These are phyloP conservation scores for Apamea anceps DNA, from an alignment of 2,888 invertebrate genomes.

Conservation along the genomic window DNA sequence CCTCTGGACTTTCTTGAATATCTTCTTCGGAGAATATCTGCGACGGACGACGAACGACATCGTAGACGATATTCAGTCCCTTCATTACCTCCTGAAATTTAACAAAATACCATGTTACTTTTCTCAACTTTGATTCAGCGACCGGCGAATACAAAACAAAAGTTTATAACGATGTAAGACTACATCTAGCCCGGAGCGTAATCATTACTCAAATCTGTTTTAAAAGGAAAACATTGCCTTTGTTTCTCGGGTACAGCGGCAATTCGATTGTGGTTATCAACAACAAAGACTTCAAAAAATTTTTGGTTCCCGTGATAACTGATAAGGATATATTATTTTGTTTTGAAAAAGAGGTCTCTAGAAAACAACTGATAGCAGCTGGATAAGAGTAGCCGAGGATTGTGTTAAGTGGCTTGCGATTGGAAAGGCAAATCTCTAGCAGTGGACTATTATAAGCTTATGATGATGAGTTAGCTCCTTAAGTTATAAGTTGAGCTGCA, in stretches of 20 bases:
- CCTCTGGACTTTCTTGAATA: conserved; percentile 70
- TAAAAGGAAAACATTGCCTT: conserved; percentile 74
- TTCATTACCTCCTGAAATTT: conserved; percentile 94
- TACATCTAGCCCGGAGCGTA: conserved; percentile 72
- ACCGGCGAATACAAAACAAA: conserved; percentile 59
- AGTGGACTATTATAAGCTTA: neutral
- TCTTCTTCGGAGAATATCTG: conserved; percentile 91
- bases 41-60: conserved; percentile 94
- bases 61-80: conserved; percentile 95
- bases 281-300: conserved; percentile 58
- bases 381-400: neutral
- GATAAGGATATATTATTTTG: neutral
- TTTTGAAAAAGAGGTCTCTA: neutral
- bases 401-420: neutral
- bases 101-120: conserved; percentile 40
- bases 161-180: conserved; percentile 67
- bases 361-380: neutral
- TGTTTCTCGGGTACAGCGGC: conserved; percentile 66
- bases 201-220: conserved; percentile 76
- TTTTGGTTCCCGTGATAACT: conserved; percentile 6
- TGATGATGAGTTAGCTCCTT: neutral
- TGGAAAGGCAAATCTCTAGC: neutral
- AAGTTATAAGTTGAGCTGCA: neutral
- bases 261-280: conserved; percentile 73
- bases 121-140: conserved; percentile 61